Base-by-base conservation (phyloP, 1,140 invertebrate species). In the Caenorhabditis latens region DNA sequence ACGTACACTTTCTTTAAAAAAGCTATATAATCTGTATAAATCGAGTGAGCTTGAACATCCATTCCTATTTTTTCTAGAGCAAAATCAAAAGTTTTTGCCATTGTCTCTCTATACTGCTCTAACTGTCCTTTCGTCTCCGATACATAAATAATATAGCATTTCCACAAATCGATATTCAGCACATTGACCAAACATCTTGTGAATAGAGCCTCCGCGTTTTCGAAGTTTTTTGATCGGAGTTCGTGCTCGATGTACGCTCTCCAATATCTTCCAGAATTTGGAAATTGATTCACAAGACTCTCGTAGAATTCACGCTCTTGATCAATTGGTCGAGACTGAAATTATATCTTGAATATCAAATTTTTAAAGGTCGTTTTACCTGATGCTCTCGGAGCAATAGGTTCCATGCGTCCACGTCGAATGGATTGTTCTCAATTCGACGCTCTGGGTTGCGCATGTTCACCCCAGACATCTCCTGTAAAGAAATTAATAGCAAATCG, bases 171-270 rank as follows among this genome's bases (percentile, higher is more conserved):
- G 90, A 99, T 99, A 94, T 99, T 98, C 57, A 99, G 95, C 11
- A 94, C 93, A 95, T 99, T 98, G 93, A 98, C 97, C 24, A 99
- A 95, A 94, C 97, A 99, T 89, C 97, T 24, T 14, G 16, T 11
- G 95, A 95, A 95, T 95, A 98, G 96, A 96, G 97, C 97, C 95
- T 99, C 98, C 48, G 99, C 98, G 93, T 96, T 96, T 93, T 99
- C 98, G 95, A 96, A 99, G 94, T 97, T 97, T 93, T 96, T 95
- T 89, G 95, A 95, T 93, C 97, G 97, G 95, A 98, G 61, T 96
- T 99, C 98, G 94, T 99, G 97, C 94, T 99, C 98, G 91, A 99
- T 99, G 94, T 98, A 99, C 89, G 98, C 96, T 94, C 98, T 99
- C 98, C 98, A 99, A 93, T 97, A 99, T 87, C 97, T 95, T 1